These are phyloP conservation scores for Leguminivora glycinivorella DNA, from an alignment of 1,140 invertebrate genomes.

Conservation along the genomic window DNA sequence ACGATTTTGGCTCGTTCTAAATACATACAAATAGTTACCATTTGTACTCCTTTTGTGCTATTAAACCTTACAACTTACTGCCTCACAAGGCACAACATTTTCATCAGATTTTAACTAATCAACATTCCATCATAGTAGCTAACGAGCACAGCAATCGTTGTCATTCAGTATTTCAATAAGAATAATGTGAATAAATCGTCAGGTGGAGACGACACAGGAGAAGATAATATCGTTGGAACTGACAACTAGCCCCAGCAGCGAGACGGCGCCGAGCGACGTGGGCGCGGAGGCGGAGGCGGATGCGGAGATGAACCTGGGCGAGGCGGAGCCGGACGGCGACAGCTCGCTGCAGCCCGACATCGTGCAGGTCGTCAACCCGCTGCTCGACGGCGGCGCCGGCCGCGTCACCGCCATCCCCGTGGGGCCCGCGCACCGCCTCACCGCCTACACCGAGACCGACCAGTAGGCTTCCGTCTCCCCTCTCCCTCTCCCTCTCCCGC, in stretches of 20 bases:
- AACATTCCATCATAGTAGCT: neutral
- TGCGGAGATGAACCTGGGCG: conserved; percentile 66
- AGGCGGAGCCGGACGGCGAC: conserved; percentile 67
- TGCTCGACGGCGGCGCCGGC: conserved; percentile 70
- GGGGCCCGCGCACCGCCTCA: conserved; percentile 62
- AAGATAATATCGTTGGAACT: conserved; percentile 93
- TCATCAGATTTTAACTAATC: neutral
- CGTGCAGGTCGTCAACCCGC: conserved; percentile 75
- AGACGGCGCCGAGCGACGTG: conserved; percentile 79
- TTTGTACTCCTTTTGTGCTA: neutral
- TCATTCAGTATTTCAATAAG: neutral
- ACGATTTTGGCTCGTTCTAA: neutral
- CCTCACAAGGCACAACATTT: neutral
- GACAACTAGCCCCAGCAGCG: conserved; percentile 81
- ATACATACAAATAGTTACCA: neutral
- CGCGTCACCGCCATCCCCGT: conserved; percentile 74
- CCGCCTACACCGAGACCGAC: conserved; percentile 52
- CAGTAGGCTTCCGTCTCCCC: conserved; percentile 33
- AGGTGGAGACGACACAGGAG: conserved; percentile 93
- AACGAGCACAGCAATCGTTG: neutral
- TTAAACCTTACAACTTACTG: neutral
- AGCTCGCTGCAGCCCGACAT: conserved; percentile 73
- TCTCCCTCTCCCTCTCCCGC: conserved; percentile 25
- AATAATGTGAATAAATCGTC: conserved; percentile 30
- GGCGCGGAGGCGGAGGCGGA: conserved; percentile 72